Base-by-base conservation (phyloP, 2,113 vertebrate species). In the Lipophrys pholis region DNA sequence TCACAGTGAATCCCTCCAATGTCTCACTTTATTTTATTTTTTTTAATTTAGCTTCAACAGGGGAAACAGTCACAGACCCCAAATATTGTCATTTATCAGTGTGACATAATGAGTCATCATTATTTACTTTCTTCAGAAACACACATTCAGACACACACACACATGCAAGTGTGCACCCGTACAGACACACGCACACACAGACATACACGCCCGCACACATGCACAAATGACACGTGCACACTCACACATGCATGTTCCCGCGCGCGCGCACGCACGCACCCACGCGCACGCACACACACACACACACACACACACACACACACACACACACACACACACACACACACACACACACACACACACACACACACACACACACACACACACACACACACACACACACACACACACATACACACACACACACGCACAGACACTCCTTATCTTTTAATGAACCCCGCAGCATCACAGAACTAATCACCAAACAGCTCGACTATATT, bases 21-120 rank as follows among this genome's bases (percentile, higher is more conserved):
- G 55, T 81, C 82, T 82, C 79, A 69, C 54, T 52, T 80, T 49
- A 36, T 36, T 30, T 2, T 79, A 52, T 73, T 36, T 30, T 2
- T 79, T 55, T 73, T 78, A 76, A 88, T 87, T 86, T 82, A 80
- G 85, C 78, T 64, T 71, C 67, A 70, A 55, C 75, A 12, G 59
- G 76, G 70, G 57, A 36, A 53, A 64, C 16, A 77, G 72, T 73
- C 69, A 56, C 48, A 59, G 40, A 75, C 79, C 69, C 68, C 58
- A 80, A 74, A 82, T 71, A 52, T 53, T 76, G 74, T 64, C 58
- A 75, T 88, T 86, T 86, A 45, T 39, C 69, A 79, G 76, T 64
- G 73, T 80, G 76, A 82, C 79, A 88, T 86, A 89, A 87, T 88
- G 80, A 87, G 73, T 80, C 81, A 71, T 87, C 68, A 89, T 88